Base-by-base conservation (phyloP, 2,797 vertebrate species). In the Chaetodon trifasciatus region DNA sequence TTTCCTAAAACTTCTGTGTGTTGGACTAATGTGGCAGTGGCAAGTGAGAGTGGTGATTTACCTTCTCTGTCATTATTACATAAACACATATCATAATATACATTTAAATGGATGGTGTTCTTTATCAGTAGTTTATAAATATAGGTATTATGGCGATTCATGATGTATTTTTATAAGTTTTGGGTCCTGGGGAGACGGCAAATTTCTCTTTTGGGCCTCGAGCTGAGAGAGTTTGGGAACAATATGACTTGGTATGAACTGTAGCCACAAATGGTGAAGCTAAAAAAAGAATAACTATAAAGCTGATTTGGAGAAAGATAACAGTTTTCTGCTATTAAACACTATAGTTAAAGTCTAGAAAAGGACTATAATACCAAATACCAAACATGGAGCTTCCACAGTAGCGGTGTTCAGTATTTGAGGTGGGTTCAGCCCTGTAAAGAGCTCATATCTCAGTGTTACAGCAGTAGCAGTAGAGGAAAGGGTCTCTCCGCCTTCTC, bases 401-500 rank as follows among this genome's bases (percentile, higher is more conserved):
- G 16, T 15, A 37, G 15, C 9, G 35, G 24, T 24, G 63, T 13
- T 7, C 65, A 19, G 0, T 23, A 37, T 68, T 13, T 7, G 60
- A 19, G 0, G 35, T 23, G 42, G 19, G 9, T 35, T 69, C 4
- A 57, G 53, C 6, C 19, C n/a, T 39, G n/a, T 50, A 11, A 12
- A 12, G 8, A 21, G 5, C 23, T 50, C 28, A 50, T 13, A 19
- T 44, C 13, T 71, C 16, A 8, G 19, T 21, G 28, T 32, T 32
- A 32, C 28, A 32, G 37, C 49, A 47, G 49, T 13, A 6, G 40
- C 11, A 8, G 72, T 24, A 11, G 24, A 11, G 21, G 5, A 21
- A n/a, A 28, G 32, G 12, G 15, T 49, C 47, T 16, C 1, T 21
- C 21, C 0, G 13, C 32, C 68, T 69, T 69, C 96, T 96, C 86